These are phyloP conservation scores for Otus sunia DNA, from an alignment of 2,113 vertebrate genomes.

Conservation along the genomic window DNA sequence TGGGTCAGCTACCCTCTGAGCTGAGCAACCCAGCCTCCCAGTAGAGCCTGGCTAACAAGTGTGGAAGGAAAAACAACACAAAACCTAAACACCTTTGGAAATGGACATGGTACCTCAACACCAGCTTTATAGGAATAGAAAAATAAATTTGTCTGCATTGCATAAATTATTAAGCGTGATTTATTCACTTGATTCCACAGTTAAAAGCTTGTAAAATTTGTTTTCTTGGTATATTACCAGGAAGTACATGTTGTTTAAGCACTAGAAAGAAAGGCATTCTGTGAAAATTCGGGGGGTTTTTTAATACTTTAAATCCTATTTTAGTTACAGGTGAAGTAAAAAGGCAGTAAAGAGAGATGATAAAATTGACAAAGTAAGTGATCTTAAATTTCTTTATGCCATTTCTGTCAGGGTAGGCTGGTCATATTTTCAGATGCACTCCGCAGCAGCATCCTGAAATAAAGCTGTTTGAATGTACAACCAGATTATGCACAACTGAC, in stretches of 20 bases:
- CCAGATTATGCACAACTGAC: not conserved
- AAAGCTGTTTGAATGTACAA: not conserved
- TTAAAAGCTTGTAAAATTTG: not conserved
- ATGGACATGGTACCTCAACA: not conserved
- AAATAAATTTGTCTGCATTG: not conserved
- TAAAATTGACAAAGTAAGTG: fast-evolving
- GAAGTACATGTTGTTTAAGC: not conserved
- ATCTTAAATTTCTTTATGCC: not conserved
- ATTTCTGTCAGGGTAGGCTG: not conserved
- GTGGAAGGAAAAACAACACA: not conserved
- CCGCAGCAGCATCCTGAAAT: not conserved
- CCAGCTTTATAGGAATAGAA: not conserved
- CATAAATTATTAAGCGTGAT: not conserved
- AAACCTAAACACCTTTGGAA: not conserved
- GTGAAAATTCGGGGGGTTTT: not conserved
- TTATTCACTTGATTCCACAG: not conserved
- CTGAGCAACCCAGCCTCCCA: not conserved
- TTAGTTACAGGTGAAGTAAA: not conserved
- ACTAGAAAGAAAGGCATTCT: not conserved
- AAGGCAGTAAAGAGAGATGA: not conserved
- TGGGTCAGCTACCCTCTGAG: fast-evolving
- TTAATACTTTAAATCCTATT: not conserved
- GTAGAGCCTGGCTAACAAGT: not conserved
- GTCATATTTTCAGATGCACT: not conserved
- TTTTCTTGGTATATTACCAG: not conserved